Evolutionary conservation across 2,113 vertebrate genomes (phyloP).

Genomic region (Triplophysa dalaica): DNA sequence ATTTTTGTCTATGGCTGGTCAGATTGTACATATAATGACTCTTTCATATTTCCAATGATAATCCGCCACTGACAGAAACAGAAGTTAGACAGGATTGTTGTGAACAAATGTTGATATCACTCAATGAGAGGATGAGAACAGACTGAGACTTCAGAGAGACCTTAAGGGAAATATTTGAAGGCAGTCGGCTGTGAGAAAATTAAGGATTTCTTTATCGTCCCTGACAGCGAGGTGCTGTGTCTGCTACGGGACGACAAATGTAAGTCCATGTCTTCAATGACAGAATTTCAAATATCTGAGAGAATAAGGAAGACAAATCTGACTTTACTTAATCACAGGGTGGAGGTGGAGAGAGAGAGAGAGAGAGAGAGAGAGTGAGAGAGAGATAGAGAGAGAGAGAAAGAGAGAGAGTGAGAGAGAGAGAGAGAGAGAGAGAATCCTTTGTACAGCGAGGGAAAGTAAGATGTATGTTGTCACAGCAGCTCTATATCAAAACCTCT

Average conservation of each 20-base stretch:
- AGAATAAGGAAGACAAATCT: not conserved
- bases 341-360: not conserved
- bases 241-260: not conserved
- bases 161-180: conserved; percentile 29
- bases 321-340: conserved; percentile 23
- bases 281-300: conserved; percentile 39
- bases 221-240: conserved; percentile 1
- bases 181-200: conserved; percentile 20
- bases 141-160: conserved; percentile 1
- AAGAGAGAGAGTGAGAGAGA: not conserved
- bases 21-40: too few relatives aligned
- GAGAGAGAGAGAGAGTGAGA: not conserved
- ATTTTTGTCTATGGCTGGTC: too few relatives aligned
- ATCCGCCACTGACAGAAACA: too few relatives aligned
- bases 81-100: too few relatives aligned
- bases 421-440: not conserved
- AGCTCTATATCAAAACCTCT: too few relatives aligned
- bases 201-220: conserved; percentile 34
- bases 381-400: not conserved
- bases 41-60: too few relatives aligned
- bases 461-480: not conserved
- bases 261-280: conserved; percentile 2
- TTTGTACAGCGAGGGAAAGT: not conserved
- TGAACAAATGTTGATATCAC: not conserved
- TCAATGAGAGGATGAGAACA: not conserved